Base-by-base conservation (phyloP, 2,888 invertebrate genomes). In the Pogonocherus hispidulus region DNA sequence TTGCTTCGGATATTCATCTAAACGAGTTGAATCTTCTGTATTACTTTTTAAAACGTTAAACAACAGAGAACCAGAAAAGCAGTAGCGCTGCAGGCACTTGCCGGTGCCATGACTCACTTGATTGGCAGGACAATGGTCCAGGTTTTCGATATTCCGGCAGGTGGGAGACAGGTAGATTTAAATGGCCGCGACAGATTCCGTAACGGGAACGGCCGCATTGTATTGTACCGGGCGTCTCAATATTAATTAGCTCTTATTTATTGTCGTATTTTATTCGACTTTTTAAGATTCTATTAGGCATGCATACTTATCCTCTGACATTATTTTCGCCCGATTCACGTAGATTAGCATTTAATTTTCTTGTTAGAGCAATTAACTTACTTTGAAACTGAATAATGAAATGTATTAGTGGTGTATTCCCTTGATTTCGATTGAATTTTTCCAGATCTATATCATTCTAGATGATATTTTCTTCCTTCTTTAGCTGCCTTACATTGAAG, bases 91-190 rank as follows among this genome's bases (percentile, higher is more conserved):
- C 55, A 14, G 14, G 35, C 49, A 49, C 49, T 60, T 20, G 47
- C 60, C 49, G 49, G 19, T 20, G 20, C 49, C 49, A 60, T 49
- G 60, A 49, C 47, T 20, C 35, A 20, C 49, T 32, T 64, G 64
- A 64, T 56, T 64, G 64, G 55, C 64, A 64, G 64, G 32, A 64
- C 64, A 64, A 64, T 64, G 44, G 55, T 62, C 49, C 51, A 37
- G 14, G 20, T 16, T 37, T 62, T 46, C 46, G 47, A 1, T 54
- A 63, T 63, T 64, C 64, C 64, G 64, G 64, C 64, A 64, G 64
- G 64, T 64, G 46, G 47, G 55, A 55, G 47, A 64, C 64, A 54
- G 56, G 64, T 56, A 54, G 63, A 54, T 52, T 54, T 47, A 55
- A 64, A 54, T 47, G 44, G 56, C 46, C 20, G 44, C 23, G 55